A percentile compares a stretch with the other conserved stretches of the same genome.
These are phyloP conservation scores for Hystrix cristata DNA, from an alignment of 2,113 vertebrate genomes.

Conservation along the genomic window DNA sequence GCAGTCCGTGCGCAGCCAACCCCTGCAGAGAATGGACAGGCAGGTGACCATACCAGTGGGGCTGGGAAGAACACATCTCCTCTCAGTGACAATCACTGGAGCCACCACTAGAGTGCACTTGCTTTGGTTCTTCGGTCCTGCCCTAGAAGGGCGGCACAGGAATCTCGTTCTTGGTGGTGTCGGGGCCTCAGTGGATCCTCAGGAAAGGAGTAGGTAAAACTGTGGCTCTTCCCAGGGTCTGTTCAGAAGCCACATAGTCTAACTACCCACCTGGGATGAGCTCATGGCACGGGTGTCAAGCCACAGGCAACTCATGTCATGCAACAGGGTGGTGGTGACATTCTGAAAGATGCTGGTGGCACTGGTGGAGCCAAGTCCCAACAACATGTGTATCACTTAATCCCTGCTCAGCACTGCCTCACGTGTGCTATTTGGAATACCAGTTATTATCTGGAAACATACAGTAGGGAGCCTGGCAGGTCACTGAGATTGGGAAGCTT, in stretches of 20 bases:
- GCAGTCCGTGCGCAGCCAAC: background rate
- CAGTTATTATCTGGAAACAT: background rate
- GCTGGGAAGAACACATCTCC: background rate
- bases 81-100: background rate
- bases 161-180: background rate
- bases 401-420: background rate
- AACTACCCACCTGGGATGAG: background rate
- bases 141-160: background rate
- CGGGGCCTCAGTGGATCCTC: background rate
- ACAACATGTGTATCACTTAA: accelerated
- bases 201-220: background rate
- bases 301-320: background rate
- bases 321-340: accelerated
- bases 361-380: too few species aligned
- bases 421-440: background rate
- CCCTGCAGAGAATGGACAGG: background rate
- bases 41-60: background rate
- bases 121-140: background rate
- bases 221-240: background rate
- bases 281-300: background rate
- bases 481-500: background rate
- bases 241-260: background rate
- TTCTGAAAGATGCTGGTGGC: background rate
- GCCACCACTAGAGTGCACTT: background rate
- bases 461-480: background rate